A percentile compares a stretch with the other conserved stretches of the same genome.
These are phyloP conservation scores for Hyposmocoma kahamanoa DNA, from an alignment of 1,140 invertebrate genomes.

Conservation along the genomic window DNA sequence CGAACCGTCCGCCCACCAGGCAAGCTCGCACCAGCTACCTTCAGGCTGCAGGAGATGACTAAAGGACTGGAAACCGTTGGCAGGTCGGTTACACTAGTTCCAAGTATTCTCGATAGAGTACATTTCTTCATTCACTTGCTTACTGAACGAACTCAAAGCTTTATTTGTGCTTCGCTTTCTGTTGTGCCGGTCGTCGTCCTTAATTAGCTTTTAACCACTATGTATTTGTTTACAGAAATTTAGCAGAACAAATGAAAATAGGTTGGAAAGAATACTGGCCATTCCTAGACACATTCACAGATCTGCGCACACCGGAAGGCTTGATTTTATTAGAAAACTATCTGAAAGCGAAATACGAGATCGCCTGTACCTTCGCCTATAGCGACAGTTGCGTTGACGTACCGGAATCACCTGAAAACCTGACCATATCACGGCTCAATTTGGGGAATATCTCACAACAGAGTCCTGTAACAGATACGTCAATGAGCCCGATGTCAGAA, in stretches of 20 bases:
- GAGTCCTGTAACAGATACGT: conserved; percentile 26
- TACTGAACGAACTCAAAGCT: too few relatives aligned
- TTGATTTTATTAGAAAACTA: conserved; percentile 83
- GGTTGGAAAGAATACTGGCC: conserved; percentile 95
- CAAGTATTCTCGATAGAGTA: too few relatives aligned
- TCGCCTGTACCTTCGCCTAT: conserved; percentile 51
- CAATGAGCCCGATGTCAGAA: conserved; percentile 72
- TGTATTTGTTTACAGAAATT: conserved; percentile 69
- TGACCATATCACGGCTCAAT: conserved; percentile 42
- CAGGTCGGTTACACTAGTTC: conserved; percentile 75
- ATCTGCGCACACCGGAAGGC: conserved; percentile 82
- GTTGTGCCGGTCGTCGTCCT: too few relatives aligned
- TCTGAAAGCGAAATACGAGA: conserved; percentile 74
- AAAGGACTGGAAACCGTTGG: conserved; percentile 91
- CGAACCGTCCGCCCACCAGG: conserved; percentile 27
- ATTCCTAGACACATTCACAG: conserved; percentile 86
- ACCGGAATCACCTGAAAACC: conserved; percentile 30
- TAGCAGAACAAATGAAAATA: conserved; percentile 84
- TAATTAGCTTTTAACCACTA: too few relatives aligned
- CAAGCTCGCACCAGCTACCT: conserved; percentile 27
- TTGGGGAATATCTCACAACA: conserved; percentile 32
- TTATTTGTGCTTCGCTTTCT: too few relatives aligned
- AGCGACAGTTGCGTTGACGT: conserved; percentile 43
- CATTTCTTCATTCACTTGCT: too few relatives aligned
- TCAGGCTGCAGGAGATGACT: conserved; percentile 83